These are phyloP conservation scores for Hemibagrus guttatus DNA, from an alignment of 2,797 vertebrate species.

Conservation along the genomic window DNA sequence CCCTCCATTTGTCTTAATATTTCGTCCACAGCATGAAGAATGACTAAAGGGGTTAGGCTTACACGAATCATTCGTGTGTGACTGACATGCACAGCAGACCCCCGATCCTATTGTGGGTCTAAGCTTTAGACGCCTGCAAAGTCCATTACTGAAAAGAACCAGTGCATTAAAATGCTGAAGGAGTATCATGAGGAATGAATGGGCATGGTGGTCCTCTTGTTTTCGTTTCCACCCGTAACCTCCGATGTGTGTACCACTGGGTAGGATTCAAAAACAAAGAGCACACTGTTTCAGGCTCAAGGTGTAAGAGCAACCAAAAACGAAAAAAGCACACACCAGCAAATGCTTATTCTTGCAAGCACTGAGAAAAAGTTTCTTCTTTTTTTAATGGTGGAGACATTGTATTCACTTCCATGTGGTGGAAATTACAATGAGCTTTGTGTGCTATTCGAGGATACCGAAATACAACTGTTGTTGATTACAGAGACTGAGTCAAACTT, in stretches of 20 bases:
- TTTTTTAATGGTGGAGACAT: neutral
- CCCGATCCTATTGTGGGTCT: constrained; percentile 61
- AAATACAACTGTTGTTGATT: constrained; percentile 27
- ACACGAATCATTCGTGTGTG: constrained; percentile 61
- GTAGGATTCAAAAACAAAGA: constrained; percentile 64
- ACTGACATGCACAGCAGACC: constrained; percentile 65
- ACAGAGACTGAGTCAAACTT: neutral
- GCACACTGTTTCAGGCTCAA: constrained; percentile 64
- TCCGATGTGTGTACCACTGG: constrained; percentile 53
- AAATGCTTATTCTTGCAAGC: constrained; percentile 40
- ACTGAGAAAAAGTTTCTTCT: neutral
- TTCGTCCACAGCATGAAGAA: constrained; percentile 50
- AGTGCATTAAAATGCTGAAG: constrained; percentile 66
- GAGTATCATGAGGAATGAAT: constrained; percentile 61
- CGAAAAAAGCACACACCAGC: constrained; percentile 53
- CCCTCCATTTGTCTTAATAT: constrained; percentile 57
- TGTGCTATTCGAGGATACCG: neutral
- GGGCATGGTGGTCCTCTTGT: constrained; percentile 62
- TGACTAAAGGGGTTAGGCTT: constrained; percentile 58
- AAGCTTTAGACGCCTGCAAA: constrained; percentile 61
- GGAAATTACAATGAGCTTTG: constrained; percentile 19
- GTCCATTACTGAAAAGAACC: constrained; percentile 64
- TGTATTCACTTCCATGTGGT: neutral
- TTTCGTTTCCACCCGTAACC: constrained; percentile 62
- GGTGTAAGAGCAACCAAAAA: constrained; percentile 56